Base-by-base conservation (phyloP, 2,797 vertebrate genomes). In the Anabacerthia variegaticeps region DNA sequence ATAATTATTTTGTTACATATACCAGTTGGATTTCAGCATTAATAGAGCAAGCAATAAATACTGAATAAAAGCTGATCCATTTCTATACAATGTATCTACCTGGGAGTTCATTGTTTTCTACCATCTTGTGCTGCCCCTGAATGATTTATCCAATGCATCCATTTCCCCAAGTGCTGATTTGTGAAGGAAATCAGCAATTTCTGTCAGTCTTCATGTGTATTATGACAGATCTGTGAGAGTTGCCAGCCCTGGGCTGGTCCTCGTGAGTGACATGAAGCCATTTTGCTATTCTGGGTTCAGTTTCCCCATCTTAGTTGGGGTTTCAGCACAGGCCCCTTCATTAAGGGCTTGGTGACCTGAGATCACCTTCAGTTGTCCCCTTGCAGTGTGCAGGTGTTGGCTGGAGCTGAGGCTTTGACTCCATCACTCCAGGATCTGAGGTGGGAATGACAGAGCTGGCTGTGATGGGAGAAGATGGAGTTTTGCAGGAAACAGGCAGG, bases 51-150 rank as follows among this genome's bases (percentile, higher is more conserved):
- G 95, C 92, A 97, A 95, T 94, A 96, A 94, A 44, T 77, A 80
- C 4, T 62, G 63, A 97, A 96, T 96, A 97, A 96, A 97, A 95
- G 85, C 83, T 2, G 15, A 85, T 94, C 59, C 51, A 10, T 96
- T 97, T 95, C 26, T 92, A 55, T n/a, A 91, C 62, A 51, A 6
- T 20, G 55, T 34, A 10, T 66, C 71, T 76, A 62, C 55, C 67
- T 83, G 52, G 6, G 10, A 6, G 61, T 76, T 67, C 62, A 44
- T 49, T 89, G 59, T 75, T 73, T 76, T 34, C 61, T 34, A 0
- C 56, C 26, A 0, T 56, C 82, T 61, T 7, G 0, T 80, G 78
- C 36, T 66, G 11, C 7, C 13, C 34, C 2, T 20, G 48, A 61
- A 6, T 9, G 23, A 37, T 92, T 82, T 75, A 43, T 82, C 22